Evolutionary conservation across 2,888 invertebrate genomes (phyloP), one percentile per base, ranked within the genome.

Genomic region (Heliconius ismenius): DNA sequence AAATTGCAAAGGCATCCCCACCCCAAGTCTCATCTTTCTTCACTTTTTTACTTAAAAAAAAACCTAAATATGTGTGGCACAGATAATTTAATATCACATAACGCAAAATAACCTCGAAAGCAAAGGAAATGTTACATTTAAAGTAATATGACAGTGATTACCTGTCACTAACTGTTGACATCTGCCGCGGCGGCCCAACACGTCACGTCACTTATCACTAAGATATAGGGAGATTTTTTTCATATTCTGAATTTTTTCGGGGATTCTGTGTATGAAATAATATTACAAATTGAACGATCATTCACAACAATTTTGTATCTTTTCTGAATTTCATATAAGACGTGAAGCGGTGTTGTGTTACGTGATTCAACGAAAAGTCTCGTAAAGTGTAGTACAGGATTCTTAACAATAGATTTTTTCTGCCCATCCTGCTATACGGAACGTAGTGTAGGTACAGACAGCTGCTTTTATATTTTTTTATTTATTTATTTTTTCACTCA

Each of bases 151-250:
- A 73, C 67, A 70, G 60, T 73, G 62, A 73, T 73, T 73, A 73
- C 60, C 72, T 65, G 76, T 76, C 78, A 76, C 78, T 69, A 74
- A 74, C 64, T 26, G 21, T 54, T 73, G 70, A 76, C 76, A 70
- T 70, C 63, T 60, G 74, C 74, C 70, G 64, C 64, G 39, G 64
- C 49, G 65, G 74, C 70, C 70, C 74, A 70, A 62, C 76, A 76
- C 76, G 76, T 76, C 76, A 76, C 76, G 78, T 76, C 73, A 69
- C 65, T 69, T 63, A 49, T 74, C 69, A 28, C 68, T 26, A 26
- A 64, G 73, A n/a, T 43, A 68, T 69, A 58, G 39, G 43, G 62
- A 39, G 68, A 54, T 49, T 54, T 62, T 64, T 70, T 72, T 62
- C 64, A 76, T 70, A 76, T 72, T 76, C 64, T n/a, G 36, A 36